Conservation (phyloP, 2,888 invertebrate species). For the Plagiodera versicolora region DNA sequence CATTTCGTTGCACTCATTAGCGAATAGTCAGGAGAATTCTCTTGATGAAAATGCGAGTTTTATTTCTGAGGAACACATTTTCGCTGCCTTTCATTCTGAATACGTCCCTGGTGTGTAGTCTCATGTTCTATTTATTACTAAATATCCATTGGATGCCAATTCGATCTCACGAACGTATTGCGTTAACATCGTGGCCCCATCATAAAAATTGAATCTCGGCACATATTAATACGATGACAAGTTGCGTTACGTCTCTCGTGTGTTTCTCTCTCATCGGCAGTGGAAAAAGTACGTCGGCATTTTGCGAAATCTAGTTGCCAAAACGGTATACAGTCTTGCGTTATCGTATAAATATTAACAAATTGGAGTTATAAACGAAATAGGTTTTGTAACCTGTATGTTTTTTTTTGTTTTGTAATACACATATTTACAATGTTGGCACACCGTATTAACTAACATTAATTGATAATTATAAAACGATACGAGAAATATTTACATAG, state of each 20-base stretch:
- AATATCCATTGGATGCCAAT: background rate
- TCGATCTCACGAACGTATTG: background rate
- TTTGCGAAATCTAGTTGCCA: conserved; percentile 30
- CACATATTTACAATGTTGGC: conserved; percentile 27
- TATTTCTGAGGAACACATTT: too few relatives aligned
- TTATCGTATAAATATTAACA: conserved; percentile 34
- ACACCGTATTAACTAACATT: conserved; percentile 31
- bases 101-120: too few relatives aligned
- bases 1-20: too few relatives aligned
- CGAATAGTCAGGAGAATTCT: too few relatives aligned
- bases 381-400: conserved; percentile 31
- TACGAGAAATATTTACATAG: conserved; percentile 20
- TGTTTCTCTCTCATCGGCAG: background rate
- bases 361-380: conserved; percentile 30
- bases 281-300: conserved; percentile 11
- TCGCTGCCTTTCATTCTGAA: too few relatives aligned
- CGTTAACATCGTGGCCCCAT: background rate
- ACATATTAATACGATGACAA: conserved; percentile 2
- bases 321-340: conserved; percentile 27
- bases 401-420: conserved; percentile 31
- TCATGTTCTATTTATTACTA: background rate
- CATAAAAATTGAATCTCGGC: background rate
- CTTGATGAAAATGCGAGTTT: too few relatives aligned
- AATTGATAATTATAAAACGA: conserved; percentile 32
- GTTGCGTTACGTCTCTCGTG: background rate